Evolutionary conservation across 1,140 invertebrate genomes (phyloP).

Genomic region (Orchestia grillus): DNA sequence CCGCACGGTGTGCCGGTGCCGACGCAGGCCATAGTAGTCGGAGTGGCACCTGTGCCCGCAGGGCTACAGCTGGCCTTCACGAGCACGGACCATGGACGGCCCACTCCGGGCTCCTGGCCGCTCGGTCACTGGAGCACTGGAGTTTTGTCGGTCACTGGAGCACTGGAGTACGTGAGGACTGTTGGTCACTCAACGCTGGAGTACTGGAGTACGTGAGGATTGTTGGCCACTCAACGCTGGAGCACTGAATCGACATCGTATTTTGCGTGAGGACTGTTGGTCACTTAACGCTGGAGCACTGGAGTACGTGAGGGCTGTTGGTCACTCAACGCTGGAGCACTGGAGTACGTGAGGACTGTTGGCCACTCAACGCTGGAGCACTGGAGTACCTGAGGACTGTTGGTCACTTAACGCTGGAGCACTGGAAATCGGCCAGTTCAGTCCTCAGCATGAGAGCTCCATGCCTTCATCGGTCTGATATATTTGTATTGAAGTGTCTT

Average conservation of each 20-base stretch:
- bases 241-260: no score
- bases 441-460: background rate
- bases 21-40: background rate
- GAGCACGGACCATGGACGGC: background rate
- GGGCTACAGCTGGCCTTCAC: background rate
- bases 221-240: no score
- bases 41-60: slow-evolving; percentile 19
- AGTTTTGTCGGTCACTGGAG: background rate
- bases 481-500: background rate
- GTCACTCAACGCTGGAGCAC: no score
- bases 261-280: no score
- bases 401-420: background rate
- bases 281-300: no score
- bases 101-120: background rate
- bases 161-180: no score
- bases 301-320: no score
- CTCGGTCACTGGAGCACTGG: slow-evolving; percentile 48
- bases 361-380: no score
- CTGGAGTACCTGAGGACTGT: background rate
- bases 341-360: no score
- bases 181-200: no score
- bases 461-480: background rate
- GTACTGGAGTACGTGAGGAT: no score
- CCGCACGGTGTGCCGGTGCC: background rate
- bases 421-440: background rate